Evolutionary conservation across 2,113 vertebrate species (phyloP).

Genomic region (Nyctereutes procyonoides): DNA sequence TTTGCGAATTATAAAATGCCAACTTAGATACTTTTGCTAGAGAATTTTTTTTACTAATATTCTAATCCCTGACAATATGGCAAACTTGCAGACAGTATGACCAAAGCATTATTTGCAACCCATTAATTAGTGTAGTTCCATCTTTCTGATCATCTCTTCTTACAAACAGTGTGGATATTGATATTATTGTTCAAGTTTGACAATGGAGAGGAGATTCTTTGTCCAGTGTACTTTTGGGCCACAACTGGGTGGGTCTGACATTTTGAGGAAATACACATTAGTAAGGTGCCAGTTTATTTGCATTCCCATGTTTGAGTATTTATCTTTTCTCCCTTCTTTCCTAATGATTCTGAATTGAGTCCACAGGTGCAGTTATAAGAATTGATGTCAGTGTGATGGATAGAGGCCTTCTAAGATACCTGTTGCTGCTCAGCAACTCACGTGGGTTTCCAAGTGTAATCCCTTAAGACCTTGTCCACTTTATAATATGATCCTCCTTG

Average conservation of each 20-base stretch:
- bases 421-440: neutral
- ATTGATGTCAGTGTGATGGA: neutral
- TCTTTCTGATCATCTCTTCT: neutral
- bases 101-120: neutral
- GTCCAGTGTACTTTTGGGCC: neutral
- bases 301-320: neutral
- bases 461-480: neutral
- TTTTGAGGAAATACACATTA: neutral
- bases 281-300: neutral
- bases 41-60: neutral
- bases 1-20: neutral
- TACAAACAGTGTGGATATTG: neutral
- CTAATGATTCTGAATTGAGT: neutral
- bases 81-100: neutral
- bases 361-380: neutral
- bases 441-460: neutral
- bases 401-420: neutral
- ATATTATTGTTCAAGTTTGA: neutral
- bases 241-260: neutral
- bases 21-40: neutral
- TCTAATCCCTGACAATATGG: neutral
- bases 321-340: neutral
- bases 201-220: neutral
- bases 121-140: neutral
- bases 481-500: neutral